Evolutionary conservation across 2,797 vertebrate species (phyloP), one percentile per base, ranked within the genome.

Genomic region (Xyrichtys novacula): DNA sequence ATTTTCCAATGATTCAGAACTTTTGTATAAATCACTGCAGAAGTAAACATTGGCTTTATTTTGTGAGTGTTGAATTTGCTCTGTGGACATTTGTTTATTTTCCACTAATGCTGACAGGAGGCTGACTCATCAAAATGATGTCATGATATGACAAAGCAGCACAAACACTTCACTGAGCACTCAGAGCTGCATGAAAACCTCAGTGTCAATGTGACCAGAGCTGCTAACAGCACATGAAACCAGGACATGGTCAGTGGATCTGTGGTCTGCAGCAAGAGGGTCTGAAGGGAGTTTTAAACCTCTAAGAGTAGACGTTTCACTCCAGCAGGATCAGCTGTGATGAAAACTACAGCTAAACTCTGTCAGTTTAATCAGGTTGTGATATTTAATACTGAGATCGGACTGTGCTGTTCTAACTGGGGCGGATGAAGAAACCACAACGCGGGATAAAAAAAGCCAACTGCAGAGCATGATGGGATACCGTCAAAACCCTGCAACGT

Each of bases 41-140:
- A 12, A 19, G 2, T 6, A 22, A 55, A 39, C 15, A 14, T 0
- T n/a, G n/a, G n/a, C n/a, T n/a, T n/a, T 26, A 46, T 34, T 36
- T 55, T 16, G 17, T 22, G 23, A 44, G 28, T 34, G 17, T 11
- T 49, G 38, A 7, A 43, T 31, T 36, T 42, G 43, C 38, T 68
- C 34, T n/a, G 17, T 34, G 32, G 32, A 50, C 6, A 38, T 20
- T 7, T 66, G 36, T 60, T 56, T 32, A 47, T 64, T 71, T 63
- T 25, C 54, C 49, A 31, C 9, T 36, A 48, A 67, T 2, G 19
- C 23, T 6, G 11, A 44, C 34, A 17, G 40, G 26, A 12, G 12
- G 38, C 12, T 39, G 58, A 56, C 54, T 65, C 66, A 57, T 25
- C 40, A 5, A 14, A 42, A 39, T 50, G 17, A 78, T 44, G 63